Conservation (phyloP, 1,140 invertebrate species). For the Eriocheir sinensis region DNA sequence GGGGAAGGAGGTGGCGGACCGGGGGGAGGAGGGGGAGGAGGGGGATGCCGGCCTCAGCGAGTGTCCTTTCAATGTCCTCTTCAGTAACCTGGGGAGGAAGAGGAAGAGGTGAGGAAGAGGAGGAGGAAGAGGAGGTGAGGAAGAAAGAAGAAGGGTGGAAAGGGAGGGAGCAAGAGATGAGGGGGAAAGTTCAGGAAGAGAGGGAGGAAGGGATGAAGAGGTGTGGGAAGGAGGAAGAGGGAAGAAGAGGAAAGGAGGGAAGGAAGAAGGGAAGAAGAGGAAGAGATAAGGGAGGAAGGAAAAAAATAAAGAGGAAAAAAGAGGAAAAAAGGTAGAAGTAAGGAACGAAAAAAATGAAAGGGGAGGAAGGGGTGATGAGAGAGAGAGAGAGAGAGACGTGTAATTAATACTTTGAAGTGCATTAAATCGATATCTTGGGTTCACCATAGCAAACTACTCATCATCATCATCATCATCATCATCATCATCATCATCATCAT, state of each 20-base stretch:
- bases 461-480: too few relatives aligned
- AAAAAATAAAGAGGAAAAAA: neutral
- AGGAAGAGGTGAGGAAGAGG: neutral
- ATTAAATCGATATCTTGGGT: neutral
- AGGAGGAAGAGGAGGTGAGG: slow-evolving; percentile 2
- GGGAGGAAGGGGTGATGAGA: slow-evolving; percentile 40
- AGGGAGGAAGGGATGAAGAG: neutral
- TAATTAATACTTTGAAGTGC: neutral
- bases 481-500: too few relatives aligned
- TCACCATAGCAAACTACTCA: neutral
- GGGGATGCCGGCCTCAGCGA: slow-evolving; percentile 88
- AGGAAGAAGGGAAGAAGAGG: neutral
- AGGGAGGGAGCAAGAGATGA: neutral
- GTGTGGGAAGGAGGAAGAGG: neutral
- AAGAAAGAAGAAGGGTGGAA: neutral
- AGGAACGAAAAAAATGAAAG: neutral
- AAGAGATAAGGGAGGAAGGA: neutral
- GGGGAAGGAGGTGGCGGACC: slow-evolving; percentile 71
- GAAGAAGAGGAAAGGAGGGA: neutral
- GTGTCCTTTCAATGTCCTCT: slow-evolving; percentile 94
- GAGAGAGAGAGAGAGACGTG: slow-evolving; percentile 44
- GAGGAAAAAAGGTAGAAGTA: neutral
- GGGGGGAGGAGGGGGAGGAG: slow-evolving; percentile 83
- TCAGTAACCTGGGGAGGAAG: slow-evolving; percentile 87
- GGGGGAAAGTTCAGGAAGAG: neutral